Percentiles rank a stretch among this genome's conserved stretches.
These are phyloP conservation scores for Latrodectus hesperus DNA, from an alignment of 2,888 invertebrate species.

Conservation along the genomic window DNA sequence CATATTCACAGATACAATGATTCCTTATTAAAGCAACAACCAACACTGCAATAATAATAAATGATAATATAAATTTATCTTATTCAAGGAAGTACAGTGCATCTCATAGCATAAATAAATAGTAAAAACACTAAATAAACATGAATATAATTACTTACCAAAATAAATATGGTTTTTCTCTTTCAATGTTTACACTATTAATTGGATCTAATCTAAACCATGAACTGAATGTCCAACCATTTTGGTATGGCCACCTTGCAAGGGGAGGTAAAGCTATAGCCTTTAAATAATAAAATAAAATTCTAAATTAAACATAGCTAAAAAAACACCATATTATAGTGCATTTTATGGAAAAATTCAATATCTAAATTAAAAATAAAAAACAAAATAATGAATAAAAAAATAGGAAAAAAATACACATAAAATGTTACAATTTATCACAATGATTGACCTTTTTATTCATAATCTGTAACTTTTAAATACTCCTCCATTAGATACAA, in stretches of 20 bases:
- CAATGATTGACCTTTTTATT: too few relatives aligned
- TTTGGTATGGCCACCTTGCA: slow-evolving; percentile 99
- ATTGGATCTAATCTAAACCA: slow-evolving; percentile 99
- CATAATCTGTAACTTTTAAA: too few relatives aligned
- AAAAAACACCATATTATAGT: slow-evolving; percentile 87
- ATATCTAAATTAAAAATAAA: not conserved
- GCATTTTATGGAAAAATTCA: slow-evolving; percentile 92
- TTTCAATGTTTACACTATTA: slow-evolving; percentile 98
- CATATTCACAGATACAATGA: too few relatives aligned
- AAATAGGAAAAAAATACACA: not conserved
- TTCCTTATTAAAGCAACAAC: too few relatives aligned
- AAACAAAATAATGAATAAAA: not conserved
- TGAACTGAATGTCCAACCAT: slow-evolving; percentile 99
- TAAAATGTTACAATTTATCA: too few relatives aligned
- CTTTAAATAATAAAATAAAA: slow-evolving; percentile 78
- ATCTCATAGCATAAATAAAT: too few relatives aligned
- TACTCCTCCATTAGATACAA: too few relatives aligned
- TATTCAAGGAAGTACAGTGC: too few relatives aligned
- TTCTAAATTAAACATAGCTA: not conserved
- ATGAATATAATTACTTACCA: slow-evolving; percentile 81
- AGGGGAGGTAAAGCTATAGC: slow-evolving; percentile 97
- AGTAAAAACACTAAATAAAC: too few relatives aligned
- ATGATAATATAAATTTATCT: too few relatives aligned
- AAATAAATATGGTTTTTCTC: slow-evolving; percentile 98
- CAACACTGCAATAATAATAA: too few relatives aligned